Base-by-base conservation (phyloP, 2,797 vertebrate genomes). In the Urophycis tenuis region DNA sequence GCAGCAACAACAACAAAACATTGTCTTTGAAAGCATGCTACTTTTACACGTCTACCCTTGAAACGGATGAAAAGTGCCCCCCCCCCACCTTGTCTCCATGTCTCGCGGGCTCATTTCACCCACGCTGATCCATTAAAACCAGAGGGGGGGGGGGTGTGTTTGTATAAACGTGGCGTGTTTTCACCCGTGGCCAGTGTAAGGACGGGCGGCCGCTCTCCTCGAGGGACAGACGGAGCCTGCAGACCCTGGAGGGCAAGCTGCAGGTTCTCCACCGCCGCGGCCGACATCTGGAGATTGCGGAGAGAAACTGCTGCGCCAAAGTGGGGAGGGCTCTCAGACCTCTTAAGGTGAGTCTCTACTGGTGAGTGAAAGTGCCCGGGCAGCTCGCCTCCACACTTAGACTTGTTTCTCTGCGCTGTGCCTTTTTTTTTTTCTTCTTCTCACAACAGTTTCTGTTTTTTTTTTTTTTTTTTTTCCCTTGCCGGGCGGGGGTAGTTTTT, bases 151-250 rank as follows among this genome's bases (percentile, higher is more conserved):
- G 3, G 49, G 3, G 49, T 22, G 14, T 67, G 1, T 25, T 29
- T 32, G 10, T 70, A 3, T 31, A 12, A 69, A 6, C 2, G 25
- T 60, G 17, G 22, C 10, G 10, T 60, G 25, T 29, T 29, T n/a
- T 71, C 30, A 33, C 32, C 32, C 19, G 5, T n/a, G 17, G 39
- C 71, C 88, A 99, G 98, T 98, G 95, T 85, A 92, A 90, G 85
- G 96, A 99, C 85, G 98, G 97, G 71, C 95, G 97, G 45, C 98
- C 98, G 60, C 92, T 99, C 74, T 92, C 97, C 22, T 94, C 92
- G 25, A 93, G 93, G 85, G 96, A 99, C 83, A 94, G 95, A 79
- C 87, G 91, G 1, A 86, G 89, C 79, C 92, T 99, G 64, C 95
- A 95, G 80, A 95, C 97, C 17, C 92, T 98, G 33, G 95, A 99